phyloP scores from a whole-genome alignment of 1,140 invertebrate genomes.

The Hylaeus anthracinus region DNA sequence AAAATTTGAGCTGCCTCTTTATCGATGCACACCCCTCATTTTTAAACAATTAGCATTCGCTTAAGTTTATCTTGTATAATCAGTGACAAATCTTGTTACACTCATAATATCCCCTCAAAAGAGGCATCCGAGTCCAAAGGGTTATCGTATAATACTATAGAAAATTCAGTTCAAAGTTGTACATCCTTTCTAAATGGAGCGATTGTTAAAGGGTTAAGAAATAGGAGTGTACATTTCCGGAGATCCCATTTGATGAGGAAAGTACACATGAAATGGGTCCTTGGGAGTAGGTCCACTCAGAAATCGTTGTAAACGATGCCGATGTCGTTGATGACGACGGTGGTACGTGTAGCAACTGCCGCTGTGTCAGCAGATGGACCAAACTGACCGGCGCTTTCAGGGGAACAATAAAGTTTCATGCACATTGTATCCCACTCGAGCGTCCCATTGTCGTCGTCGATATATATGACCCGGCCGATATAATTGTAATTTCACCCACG shows the following conservation, averaged over 20 bases:
- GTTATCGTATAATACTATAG: no score
- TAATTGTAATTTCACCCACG: constrained; percentile 69
- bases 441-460: constrained; percentile 63
- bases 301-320: constrained; percentile 49
- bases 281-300: constrained; percentile 29
- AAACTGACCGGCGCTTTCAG: constrained; percentile 65
- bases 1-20: no score
- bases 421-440: constrained; percentile 66
- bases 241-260: neutral
- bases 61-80: no score
- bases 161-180: no score
- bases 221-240: neutral
- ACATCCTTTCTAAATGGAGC: no score
- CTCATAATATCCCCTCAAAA: no score
- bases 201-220: neutral
- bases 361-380: constrained; percentile 68
- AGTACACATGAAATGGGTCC: constrained; percentile 22
- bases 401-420: constrained; percentile 67
- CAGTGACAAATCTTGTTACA: no score
- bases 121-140: no score
- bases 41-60: no score
- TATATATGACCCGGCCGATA: constrained; percentile 58
- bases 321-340: constrained; percentile 56
- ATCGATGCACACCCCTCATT: no score
- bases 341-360: constrained; percentile 50